These are phyloP conservation scores for Trichopoda pennipes DNA, from an alignment of 2,888 invertebrate species.

Conservation along the genomic window DNA sequence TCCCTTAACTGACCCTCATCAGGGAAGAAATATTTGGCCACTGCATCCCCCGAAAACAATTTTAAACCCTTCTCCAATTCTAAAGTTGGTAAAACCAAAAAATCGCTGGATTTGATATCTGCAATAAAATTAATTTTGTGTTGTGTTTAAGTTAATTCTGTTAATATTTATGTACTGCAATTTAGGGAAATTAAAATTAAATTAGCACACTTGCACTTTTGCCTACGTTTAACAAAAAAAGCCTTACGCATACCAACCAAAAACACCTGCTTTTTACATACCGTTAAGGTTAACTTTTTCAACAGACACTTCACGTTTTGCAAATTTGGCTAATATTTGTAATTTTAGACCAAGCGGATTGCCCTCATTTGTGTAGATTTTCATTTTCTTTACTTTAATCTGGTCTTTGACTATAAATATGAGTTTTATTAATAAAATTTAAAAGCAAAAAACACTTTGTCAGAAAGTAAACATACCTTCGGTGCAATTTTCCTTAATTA, in stretches of 20 bases:
- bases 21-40: conserved; percentile 85
- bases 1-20: conserved; percentile 79
- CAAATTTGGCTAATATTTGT: conserved; percentile 86
- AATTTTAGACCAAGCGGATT: conserved; percentile 90
- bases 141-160: not conserved
- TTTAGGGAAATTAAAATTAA: no score
- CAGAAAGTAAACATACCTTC: conserved; percentile 68
- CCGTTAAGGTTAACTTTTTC: conserved; percentile 84
- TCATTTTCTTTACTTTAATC: conserved; percentile 81
- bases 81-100: conserved; percentile 85
- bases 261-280: conserved; percentile 76
- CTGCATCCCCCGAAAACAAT: conserved; percentile 88
- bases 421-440: conserved; percentile 40
- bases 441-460: conserved; percentile 72
- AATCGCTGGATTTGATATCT: conserved; percentile 82
- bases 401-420: not conserved
- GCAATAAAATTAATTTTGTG: conserved; percentile 56
- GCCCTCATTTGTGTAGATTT: conserved; percentile 87
- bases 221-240: no score
- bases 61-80: conserved; percentile 84
- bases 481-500: conserved; percentile 31
- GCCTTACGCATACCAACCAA: not conserved
- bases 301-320: conserved; percentile 83
- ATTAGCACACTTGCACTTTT: no score
- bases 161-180: no score